Percentiles rank a stretch among this genome's conserved stretches.
phyloP scores from a whole-genome alignment of 2,888 invertebrate genomes.

The Electrophaes corylata region DNA sequence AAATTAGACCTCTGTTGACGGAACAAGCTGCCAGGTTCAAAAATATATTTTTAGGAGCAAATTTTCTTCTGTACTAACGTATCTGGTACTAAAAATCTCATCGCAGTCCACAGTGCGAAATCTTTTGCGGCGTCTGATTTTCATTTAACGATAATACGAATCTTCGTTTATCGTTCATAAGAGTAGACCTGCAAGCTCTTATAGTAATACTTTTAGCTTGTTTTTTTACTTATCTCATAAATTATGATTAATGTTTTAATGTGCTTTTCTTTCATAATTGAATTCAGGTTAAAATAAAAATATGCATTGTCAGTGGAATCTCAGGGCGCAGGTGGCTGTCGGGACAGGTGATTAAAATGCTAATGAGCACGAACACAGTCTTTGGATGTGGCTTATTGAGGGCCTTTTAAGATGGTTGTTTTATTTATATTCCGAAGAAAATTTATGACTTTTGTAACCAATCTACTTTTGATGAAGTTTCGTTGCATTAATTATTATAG shows the following conservation, averaged over 20 bases:
- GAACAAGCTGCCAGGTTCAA: too few relatives aligned
- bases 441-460: neutral
- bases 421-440: neutral
- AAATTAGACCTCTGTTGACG: too few relatives aligned
- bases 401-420: slow-evolving; percentile 9
- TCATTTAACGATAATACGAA: too few relatives aligned
- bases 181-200: too few relatives aligned
- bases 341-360: slow-evolving; percentile 79
- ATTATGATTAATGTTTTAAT: neutral
- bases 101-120: too few relatives aligned
- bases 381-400: slow-evolving; percentile 22
- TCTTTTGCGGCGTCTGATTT: too few relatives aligned
- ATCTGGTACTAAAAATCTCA: too few relatives aligned
- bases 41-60: too few relatives aligned
- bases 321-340: slow-evolving; percentile 52
- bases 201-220: too few relatives aligned
- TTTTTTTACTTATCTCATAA: neutral
- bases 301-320: slow-evolving; percentile 53
- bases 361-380: slow-evolving; percentile 57
- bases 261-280: slow-evolving; percentile 7
- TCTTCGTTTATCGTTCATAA: too few relatives aligned
- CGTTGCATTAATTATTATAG: too few relatives aligned
- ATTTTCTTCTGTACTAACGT: too few relatives aligned
- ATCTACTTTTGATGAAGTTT: neutral
- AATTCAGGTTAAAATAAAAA: slow-evolving; percentile 43